Evolutionary conservation across 2,797 vertebrate genomes (phyloP).

Genomic region (Eutrigla gurnardus): DNA sequence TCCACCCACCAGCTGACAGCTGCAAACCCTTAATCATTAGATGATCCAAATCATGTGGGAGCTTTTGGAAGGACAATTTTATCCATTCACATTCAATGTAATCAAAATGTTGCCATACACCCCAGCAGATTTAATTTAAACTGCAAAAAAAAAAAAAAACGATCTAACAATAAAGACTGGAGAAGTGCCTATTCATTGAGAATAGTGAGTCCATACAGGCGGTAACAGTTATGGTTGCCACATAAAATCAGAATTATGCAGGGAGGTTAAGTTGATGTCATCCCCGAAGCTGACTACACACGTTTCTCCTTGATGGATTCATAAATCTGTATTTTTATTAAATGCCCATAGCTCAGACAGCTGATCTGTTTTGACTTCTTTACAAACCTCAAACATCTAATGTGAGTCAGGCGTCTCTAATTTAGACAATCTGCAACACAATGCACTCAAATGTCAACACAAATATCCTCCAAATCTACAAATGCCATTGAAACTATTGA

Average conservation of each 20-base stretch:
- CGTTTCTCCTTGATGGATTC: slow-evolving; percentile 24
- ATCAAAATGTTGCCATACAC: not conserved
- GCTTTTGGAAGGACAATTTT: not conserved
- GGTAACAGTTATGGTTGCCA: not conserved
- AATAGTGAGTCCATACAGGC: not conserved
- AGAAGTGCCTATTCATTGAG: not conserved
- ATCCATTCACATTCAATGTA: not conserved
- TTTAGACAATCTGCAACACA: not conserved
- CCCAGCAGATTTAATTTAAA: not conserved
- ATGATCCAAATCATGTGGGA: slow-evolving; percentile 25
- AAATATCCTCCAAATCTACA: no score
- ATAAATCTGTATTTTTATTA: slow-evolving; percentile 23
- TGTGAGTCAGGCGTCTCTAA: slow-evolving; percentile 14
- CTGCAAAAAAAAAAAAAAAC: not conserved
- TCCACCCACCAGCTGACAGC: slow-evolving; percentile 40
- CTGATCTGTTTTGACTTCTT: slow-evolving; percentile 3
- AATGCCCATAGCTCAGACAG: not conserved
- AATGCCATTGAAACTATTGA: not conserved
- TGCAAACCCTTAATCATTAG: slow-evolving; percentile 28
- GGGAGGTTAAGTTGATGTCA: slow-evolving; percentile 23
- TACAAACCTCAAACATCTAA: not conserved
- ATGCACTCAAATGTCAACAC: not conserved
- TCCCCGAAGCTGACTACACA: slow-evolving; percentile 23
- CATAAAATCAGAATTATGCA: not conserved
- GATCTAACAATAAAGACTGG: not conserved